These are phyloP conservation scores for Therioaphis trifolii DNA, from an alignment of 2,888 invertebrate genomes.

Conservation along the genomic window DNA sequence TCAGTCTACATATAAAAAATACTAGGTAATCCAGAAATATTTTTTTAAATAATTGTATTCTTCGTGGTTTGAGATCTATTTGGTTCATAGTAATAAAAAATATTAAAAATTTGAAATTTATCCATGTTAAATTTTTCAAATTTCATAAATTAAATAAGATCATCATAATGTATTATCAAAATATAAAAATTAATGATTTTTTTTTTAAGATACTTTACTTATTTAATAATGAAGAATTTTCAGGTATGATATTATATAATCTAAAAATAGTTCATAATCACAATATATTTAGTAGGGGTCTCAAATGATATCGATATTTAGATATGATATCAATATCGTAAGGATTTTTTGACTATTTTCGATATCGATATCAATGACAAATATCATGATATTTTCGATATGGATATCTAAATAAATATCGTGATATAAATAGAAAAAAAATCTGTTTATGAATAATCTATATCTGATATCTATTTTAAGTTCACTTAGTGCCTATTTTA, in stretches of 20 bases:
- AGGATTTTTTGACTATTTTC: too few relatives aligned
- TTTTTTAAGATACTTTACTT: conserved; percentile 22
- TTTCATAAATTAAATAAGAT: conserved; percentile 12
- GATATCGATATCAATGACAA: too few relatives aligned
- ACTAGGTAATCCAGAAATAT: background rate
- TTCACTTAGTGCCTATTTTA: too few relatives aligned
- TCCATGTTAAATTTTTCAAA: background rate
- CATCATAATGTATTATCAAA: conserved; percentile 24
- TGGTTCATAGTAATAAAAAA: conserved; percentile 3
- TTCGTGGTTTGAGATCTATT: conserved; percentile 29
- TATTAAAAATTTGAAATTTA: background rate
- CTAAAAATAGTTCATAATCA: conserved; percentile 29
- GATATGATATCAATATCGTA: too few relatives aligned
- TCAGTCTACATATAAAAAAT: background rate
- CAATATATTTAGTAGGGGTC: conserved; percentile 29
- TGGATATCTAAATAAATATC: too few relatives aligned
- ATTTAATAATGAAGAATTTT: conserved; percentile 29
- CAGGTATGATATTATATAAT: conserved; percentile 36
- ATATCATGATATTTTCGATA: too few relatives aligned
- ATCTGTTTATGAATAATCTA: too few relatives aligned
- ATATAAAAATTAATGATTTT: background rate
- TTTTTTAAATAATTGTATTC: background rate
- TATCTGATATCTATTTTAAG: too few relatives aligned
- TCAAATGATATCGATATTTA: too few relatives aligned
- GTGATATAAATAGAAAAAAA: too few relatives aligned